These are phyloP conservation scores for Epizoanthus fatuus DNA, from an alignment of 92 coral and sea anemone species.

Conservation along the genomic window DNA sequence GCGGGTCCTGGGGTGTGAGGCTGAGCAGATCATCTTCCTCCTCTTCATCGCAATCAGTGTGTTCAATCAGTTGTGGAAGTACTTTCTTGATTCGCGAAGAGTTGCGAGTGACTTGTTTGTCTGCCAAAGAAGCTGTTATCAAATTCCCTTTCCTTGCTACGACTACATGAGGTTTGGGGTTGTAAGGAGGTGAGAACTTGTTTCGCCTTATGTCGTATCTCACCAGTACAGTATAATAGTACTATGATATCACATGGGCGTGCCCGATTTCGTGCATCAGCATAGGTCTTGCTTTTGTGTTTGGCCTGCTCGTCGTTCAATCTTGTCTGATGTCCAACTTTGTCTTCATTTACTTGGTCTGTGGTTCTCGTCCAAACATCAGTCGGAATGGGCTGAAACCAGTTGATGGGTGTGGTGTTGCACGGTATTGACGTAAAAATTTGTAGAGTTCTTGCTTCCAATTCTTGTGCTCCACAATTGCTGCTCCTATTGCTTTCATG, in stretches of 20 bases:
- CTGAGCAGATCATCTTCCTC: no score
- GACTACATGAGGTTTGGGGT: constrained; percentile 16
- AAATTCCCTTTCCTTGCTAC: constrained; percentile 9
- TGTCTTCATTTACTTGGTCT: no score
- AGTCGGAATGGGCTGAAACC: background rate
- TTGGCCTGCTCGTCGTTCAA: constrained; percentile 21
- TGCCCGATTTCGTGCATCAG: constrained; percentile 20
- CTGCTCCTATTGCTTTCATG: constrained; percentile 30
- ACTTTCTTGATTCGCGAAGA: background rate
- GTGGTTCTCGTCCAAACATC: no score
- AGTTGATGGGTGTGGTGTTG: constrained; percentile 25
- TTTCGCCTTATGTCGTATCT: constrained; percentile 4
- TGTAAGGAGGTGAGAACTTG: background rate
- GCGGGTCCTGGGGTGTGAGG: no score
- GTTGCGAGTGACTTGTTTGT: background rate
- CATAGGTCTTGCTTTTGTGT: background rate
- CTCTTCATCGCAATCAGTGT: background rate
- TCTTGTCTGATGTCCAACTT: background rate
- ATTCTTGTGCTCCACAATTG: background rate
- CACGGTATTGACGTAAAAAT: constrained; percentile 35
- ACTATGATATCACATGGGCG: background rate
- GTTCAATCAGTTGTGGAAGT: no score
- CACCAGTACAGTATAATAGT: constrained; percentile 32
- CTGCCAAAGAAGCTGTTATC: background rate
- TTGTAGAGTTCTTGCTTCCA: no score